These are phyloP conservation scores for Aricia agestis DNA, from an alignment of 1,140 invertebrate genomes.

Conservation along the genomic window DNA sequence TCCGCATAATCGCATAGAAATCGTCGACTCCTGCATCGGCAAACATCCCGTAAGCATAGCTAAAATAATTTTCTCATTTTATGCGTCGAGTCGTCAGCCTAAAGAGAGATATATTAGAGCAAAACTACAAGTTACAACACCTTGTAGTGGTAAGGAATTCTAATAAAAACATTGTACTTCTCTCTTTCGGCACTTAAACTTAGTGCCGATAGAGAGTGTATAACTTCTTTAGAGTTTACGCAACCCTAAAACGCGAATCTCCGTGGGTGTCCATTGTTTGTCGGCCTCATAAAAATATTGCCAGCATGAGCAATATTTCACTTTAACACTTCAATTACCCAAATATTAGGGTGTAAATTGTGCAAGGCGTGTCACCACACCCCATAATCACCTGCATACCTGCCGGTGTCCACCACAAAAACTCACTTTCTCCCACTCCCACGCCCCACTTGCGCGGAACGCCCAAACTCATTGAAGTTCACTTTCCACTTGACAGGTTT, in stretches of 20 bases:
- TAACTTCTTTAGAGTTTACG: not conserved
- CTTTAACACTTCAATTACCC: not conserved
- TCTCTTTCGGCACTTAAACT: too few relatives aligned
- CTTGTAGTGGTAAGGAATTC: too few relatives aligned
- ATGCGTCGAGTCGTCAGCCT: too few relatives aligned
- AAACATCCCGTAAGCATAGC: too few relatives aligned
- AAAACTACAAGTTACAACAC: too few relatives aligned
- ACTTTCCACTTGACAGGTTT: slow-evolving; percentile 50
- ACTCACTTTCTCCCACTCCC: slow-evolving; percentile 67
- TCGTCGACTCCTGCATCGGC: too few relatives aligned
- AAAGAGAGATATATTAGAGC: too few relatives aligned
- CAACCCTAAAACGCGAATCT: not conserved
- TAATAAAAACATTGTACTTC: too few relatives aligned
- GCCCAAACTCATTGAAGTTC: slow-evolving; percentile 48
- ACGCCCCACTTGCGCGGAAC: slow-evolving; percentile 52
- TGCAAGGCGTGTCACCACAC: slow-evolving; percentile 30
- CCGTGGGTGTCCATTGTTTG: not conserved
- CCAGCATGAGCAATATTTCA: not conserved
- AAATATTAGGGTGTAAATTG: not conserved
- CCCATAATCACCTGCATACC: slow-evolving; percentile 53
- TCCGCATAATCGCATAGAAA: too few relatives aligned
- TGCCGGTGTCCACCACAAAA: slow-evolving; percentile 43
- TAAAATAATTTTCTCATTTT: too few relatives aligned
- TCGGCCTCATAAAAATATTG: not conserved
- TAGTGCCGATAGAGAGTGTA: too few relatives aligned